These are phyloP conservation scores for Pocillopora grandis DNA, from an alignment of 92 coral and sea anemone genomes.

Conservation along the genomic window DNA sequence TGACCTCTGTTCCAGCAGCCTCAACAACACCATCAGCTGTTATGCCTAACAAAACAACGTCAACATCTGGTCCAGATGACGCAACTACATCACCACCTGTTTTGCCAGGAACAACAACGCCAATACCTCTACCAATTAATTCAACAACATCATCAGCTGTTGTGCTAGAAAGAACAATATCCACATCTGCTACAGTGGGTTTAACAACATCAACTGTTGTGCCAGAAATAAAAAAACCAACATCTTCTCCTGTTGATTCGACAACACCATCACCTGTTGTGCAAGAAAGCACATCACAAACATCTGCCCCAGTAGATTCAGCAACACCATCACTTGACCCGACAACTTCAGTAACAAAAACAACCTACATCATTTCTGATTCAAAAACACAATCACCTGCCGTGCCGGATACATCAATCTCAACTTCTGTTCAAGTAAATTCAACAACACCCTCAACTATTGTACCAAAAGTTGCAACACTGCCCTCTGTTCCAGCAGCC, in stretches of 20 bases:
- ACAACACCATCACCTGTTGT: neutral
- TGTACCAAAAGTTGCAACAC: neutral
- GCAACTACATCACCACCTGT: neutral
- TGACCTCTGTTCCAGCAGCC: neutral
- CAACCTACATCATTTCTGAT: neutral
- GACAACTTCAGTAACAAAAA: neutral
- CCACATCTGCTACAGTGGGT: neutral
- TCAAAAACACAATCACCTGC: neutral
- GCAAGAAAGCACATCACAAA: neutral
- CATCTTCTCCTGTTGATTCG: neutral
- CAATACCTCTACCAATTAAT: neutral
- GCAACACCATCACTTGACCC: neutral
- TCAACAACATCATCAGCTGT: neutral
- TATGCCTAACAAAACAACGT: neutral
- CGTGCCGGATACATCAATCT: neutral
- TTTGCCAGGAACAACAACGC: neutral
- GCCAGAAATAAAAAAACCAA: neutral
- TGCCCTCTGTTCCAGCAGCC: neutral
- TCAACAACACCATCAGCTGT: neutral
- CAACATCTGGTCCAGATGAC: neutral
- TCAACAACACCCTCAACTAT: neutral
- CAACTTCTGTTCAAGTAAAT: neutral
- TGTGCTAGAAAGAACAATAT: neutral
- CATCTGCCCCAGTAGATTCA: neutral
- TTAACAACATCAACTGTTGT: neutral